Conservation (phyloP, 2,797 vertebrate species). For the Pogoniulus pusillus region DNA sequence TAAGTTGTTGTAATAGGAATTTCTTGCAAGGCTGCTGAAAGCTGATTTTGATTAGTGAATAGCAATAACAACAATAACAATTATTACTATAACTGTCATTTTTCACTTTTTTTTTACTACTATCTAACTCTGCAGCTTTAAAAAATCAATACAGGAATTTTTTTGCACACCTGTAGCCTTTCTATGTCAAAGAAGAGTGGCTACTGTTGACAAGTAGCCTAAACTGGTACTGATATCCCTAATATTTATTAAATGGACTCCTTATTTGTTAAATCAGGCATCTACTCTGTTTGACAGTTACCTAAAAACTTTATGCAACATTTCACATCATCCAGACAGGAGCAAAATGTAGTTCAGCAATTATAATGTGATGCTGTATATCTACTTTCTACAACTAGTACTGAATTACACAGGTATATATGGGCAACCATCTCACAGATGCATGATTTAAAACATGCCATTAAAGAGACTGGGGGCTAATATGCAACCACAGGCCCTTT, state of each 20-base stretch:
- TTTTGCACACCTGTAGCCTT: background rate
- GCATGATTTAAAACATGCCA: background rate
- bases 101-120: background rate
- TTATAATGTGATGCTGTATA: background rate
- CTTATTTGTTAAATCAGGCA: background rate
- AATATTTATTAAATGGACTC: background rate
- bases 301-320: background rate
- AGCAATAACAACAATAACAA: background rate
- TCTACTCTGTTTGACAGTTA: background rate
- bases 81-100: background rate
- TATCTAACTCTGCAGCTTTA: background rate
- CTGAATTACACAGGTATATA: background rate
- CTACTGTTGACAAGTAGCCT: background rate
- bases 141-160: background rate
- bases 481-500: background rate
- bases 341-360: background rate
- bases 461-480: background rate
- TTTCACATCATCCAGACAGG: background rate
- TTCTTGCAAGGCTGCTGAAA: background rate
- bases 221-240: background rate
- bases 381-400: background rate
- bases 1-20: background rate
- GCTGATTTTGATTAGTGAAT: background rate
- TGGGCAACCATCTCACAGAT: background rate
- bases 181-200: background rate